Base-by-base conservation (phyloP, 2,797 vertebrate genomes). In the Jordanella pulchra region DNA sequence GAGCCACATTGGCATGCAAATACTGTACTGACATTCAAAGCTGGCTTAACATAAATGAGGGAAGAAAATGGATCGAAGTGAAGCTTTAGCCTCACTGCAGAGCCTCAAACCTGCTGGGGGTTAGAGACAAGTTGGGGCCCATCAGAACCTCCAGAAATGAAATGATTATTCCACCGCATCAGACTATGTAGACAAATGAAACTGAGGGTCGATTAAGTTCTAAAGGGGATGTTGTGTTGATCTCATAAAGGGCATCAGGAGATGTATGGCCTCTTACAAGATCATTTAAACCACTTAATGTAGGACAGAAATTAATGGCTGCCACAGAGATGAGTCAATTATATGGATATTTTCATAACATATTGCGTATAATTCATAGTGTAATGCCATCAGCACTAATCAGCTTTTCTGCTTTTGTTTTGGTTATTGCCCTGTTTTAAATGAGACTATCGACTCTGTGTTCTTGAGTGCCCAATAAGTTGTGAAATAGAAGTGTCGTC, bases 281-380 rank as follows among this genome's bases (percentile, higher is more conserved):
- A 95, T 93, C 90, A 92, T 94, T 94, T 92, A 92, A 93, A 91
- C 84, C 89, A 91, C 89, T 94, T 95, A 93, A 93, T 91, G 88
- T 89, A 90, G 79, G 90, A 94, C 88, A 79, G 80, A 76, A 93
- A 93, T 94, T 92, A 93, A 93, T 94, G 92, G 86, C 82, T 89
- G 84, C 90, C 83, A 89, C 84, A 85, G 87, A 83, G 72, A 71
- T 72, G 82, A 93, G 93, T 94, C 92, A 93, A 93, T 95, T 93
- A 93, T 93, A 91, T 91, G 84, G 92, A 93, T 89, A 89, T 94
- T 94, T 92, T 93, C 89, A 87, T 91, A 93, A 94, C 89, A 81
- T 91, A 93, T 89, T 91, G 92, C 84, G 82, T 91, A 90, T 91
- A 92, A 89, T 93, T 89, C 81, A 88, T 87, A 82, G 87, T 80